Percentiles rank a stretch among this genome's conserved stretches.
Conservation (phyloP, 2,797 vertebrate genomes). For the Hydrophis major region DNA sequence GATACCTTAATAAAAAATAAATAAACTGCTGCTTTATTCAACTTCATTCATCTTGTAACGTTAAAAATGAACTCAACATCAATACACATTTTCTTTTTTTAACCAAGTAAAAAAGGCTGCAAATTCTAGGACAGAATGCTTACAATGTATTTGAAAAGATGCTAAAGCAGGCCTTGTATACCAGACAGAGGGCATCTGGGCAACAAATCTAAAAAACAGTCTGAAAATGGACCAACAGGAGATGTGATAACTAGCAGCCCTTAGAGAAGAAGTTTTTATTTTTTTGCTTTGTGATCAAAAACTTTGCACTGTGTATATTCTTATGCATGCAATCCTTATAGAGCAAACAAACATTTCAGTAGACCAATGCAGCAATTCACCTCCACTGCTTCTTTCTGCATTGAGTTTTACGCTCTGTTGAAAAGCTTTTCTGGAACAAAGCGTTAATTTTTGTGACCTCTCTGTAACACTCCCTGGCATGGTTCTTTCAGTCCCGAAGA, state of each 20-base stretch:
- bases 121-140: conserved; percentile 12
- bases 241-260: conserved; percentile 19
- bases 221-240: neutral
- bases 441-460: neutral
- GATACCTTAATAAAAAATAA: conserved; percentile 24
- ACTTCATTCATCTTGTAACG: neutral
- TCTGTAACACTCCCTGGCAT: fast-evolving
- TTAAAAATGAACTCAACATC: conserved; percentile 23
- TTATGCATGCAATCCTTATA: neutral
- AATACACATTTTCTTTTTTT: conserved; percentile 4
- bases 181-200: neutral
- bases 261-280: neutral
- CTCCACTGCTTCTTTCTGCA: neutral
- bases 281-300: neutral
- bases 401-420: neutral
- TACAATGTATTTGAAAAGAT: conserved; percentile 31
- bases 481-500: conserved; percentile 21
- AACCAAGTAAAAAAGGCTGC: conserved; percentile 14
- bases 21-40: neutral
- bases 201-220: neutral
- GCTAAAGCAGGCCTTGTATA: neutral
- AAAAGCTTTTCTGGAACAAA: neutral
- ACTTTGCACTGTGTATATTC: conserved; percentile 3
- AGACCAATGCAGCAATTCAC: neutral
- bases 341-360: conserved; percentile 32